A percentile compares a stretch with the other conserved stretches of the same genome.
phyloP scores from a whole-genome alignment of 2,113 vertebrate species.

The Plestiodon gilberti region DNA sequence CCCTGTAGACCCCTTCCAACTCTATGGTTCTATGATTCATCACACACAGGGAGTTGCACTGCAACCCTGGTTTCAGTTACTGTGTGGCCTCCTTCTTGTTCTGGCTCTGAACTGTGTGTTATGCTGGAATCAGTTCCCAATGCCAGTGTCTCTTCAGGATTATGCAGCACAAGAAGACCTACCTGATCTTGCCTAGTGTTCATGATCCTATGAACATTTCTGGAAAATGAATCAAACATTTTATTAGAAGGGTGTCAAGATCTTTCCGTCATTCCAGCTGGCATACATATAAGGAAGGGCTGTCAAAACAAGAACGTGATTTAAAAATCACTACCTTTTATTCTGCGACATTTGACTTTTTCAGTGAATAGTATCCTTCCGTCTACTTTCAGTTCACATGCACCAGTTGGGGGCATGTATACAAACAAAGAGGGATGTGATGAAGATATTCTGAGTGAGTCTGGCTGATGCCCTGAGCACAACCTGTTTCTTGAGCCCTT shows the following conservation, averaged over 20 bases:
- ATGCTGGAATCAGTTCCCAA: neutral
- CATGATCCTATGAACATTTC: too few relatives aligned
- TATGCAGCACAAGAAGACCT: neutral
- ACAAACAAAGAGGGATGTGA: neutral
- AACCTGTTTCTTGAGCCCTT: neutral
- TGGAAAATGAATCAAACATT: conserved; percentile 24
- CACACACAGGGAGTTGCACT: neutral
- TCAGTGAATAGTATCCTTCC: neutral
- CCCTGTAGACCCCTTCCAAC: too few relatives aligned
- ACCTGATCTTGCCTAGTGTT: neutral
- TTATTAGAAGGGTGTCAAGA: conserved; percentile 19
- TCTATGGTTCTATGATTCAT: too few relatives aligned
- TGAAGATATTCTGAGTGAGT: neutral
- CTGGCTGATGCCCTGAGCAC: neutral
- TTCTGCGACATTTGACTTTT: conserved; percentile 1
- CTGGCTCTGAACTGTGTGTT: neutral
- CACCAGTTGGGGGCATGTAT: neutral
- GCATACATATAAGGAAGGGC: conserved; percentile 12
- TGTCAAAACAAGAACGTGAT: conserved; percentile 18
- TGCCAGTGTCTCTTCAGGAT: too few relatives aligned
- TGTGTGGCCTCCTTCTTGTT: neutral
- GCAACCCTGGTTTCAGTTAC: neutral
- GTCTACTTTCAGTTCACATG: neutral
- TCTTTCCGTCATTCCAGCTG: conserved; percentile 10
- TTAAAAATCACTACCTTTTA: conserved; percentile 13